Base-by-base conservation (phyloP, 2,113 vertebrate species). In the Platichthys stellatus region DNA sequence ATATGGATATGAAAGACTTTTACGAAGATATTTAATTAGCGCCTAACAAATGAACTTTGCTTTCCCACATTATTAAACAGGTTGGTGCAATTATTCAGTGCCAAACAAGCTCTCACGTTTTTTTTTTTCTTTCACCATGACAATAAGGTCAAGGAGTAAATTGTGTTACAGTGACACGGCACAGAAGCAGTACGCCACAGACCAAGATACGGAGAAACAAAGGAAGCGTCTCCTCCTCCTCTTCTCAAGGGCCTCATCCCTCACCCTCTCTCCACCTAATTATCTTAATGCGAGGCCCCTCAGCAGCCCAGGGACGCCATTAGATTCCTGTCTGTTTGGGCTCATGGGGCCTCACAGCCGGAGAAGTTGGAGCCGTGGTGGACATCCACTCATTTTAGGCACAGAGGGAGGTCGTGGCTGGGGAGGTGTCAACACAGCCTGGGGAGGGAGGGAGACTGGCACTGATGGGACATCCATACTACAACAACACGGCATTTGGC, bases 251-350 rank as follows among this genome's bases (percentile, higher is more conserved):
- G 82, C 62, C 80, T 84, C 76, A 62, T 88, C 88, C 65, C 71
- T 59, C 69, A 81, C 67, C 76, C 69, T 88, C 73, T 86, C 84
- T 64, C 79, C 82, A 81, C 82, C 86, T 91, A 92, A 91, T 93
- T 92, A 89, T 88, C 82, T 83, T 88, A 90, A 92, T 89, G 83
- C 61, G 88, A 31, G 76, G 82, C 82, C 83, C 69, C 80, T 81
- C 77, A 62, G 88, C 85, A 83, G 77, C 80, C 69, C 59, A 61
- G 82, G 78, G 86, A 89, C 69, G 18, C 86, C 85, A 88, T 94
- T 93, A 93, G 76, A 77, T 69, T 76, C 54, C 77, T 80, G 85
- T 92, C 92, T 89, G 90, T 93, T 82, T 80, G 76, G 73, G 76
- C 76, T 53, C 51, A 23, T n/a, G 6, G 51, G 51, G 51, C 76